These are phyloP conservation scores for Mongoloraphidia duomilia DNA, from an alignment of 2,888 invertebrate species.

Conservation along the genomic window DNA sequence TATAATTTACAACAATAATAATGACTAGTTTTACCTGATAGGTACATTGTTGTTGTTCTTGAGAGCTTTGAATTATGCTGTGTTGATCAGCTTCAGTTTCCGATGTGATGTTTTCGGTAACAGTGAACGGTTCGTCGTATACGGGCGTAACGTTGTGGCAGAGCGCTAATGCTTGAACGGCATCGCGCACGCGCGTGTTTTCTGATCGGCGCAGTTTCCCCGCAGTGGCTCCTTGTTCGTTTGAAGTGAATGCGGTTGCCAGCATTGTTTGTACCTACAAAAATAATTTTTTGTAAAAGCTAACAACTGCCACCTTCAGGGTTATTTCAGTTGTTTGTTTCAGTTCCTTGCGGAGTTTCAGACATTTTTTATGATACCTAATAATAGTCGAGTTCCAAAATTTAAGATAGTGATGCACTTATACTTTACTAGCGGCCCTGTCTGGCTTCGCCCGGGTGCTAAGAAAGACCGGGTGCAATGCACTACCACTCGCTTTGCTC, in stretches of 20 bases:
- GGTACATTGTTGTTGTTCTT: slow-evolving; percentile 12
- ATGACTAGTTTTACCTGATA: slow-evolving; percentile 1
- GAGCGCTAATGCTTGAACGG: slow-evolving; percentile 84
- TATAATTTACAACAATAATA: too few species aligned
- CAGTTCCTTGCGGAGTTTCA: too few species aligned
- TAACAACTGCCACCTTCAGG: background rate
- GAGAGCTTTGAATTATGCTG: slow-evolving; percentile 18
- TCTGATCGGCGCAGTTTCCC: slow-evolving; percentile 48
- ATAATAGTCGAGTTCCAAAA: too few species aligned
- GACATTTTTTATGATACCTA: too few species aligned
- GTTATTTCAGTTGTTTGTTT: background rate
- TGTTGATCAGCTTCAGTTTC: slow-evolving; percentile 45
- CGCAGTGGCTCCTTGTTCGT: slow-evolving; percentile 15
- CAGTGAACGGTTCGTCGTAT: slow-evolving; percentile 44
- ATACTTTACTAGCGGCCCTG: too few species aligned
- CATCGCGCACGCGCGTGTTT: slow-evolving; percentile 67
- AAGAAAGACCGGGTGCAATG: too few species aligned
- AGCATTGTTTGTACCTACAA: slow-evolving; percentile 32
- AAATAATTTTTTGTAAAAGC: slow-evolving; percentile 1
- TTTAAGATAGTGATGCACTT: too few species aligned
- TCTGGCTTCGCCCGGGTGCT: too few species aligned
- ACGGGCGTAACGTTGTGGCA: slow-evolving; percentile 99
- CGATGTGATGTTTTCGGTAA: slow-evolving; percentile 25
- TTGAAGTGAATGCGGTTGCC: slow-evolving; percentile 28
- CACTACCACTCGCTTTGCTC: too few species aligned